A percentile compares a stretch with the other conserved stretches of the same genome.
Conservation (phyloP, 2,797 vertebrate genomes). For the Passerculus sandwichensis region DNA sequence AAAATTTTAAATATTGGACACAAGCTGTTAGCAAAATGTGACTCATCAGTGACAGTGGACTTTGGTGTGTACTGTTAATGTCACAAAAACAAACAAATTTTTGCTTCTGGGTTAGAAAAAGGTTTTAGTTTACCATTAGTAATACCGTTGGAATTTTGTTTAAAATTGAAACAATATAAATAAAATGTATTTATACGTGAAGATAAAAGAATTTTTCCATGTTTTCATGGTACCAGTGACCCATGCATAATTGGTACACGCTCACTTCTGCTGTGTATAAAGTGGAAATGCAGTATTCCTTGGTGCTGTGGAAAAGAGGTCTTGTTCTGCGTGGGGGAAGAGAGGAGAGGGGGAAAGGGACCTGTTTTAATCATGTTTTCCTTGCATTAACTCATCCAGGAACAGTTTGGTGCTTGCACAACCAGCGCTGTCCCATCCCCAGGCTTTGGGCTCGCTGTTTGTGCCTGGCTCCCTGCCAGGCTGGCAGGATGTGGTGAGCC, state of each 20-base stretch:
- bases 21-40: slow-evolving; percentile 42
- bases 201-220: slow-evolving; percentile 49
- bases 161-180: slow-evolving; percentile 68
- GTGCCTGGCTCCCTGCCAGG: background rate
- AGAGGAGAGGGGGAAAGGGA: background rate
- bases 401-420: fast-evolving
- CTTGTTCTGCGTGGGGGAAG: background rate
- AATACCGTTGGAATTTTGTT: slow-evolving; percentile 70
- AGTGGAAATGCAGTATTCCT: background rate
- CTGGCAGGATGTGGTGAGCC: background rate
- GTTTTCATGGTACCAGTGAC: background rate
- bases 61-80: slow-evolving; percentile 39
- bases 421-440: background rate
- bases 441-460: background rate
- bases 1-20: slow-evolving; percentile 22
- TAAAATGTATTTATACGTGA: slow-evolving; percentile 50
- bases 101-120: slow-evolving; percentile 45
- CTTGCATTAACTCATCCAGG: background rate
- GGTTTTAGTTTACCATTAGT: slow-evolving; percentile 63
- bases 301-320: background rate
- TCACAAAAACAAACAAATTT: slow-evolving; percentile 64
- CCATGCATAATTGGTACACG: background rate
- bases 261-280: background rate
- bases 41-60: slow-evolving; percentile 65
- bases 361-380: background rate